Evolutionary conservation across 1,140 invertebrate genomes (phyloP).

Genomic region (Achroia grisella): DNA sequence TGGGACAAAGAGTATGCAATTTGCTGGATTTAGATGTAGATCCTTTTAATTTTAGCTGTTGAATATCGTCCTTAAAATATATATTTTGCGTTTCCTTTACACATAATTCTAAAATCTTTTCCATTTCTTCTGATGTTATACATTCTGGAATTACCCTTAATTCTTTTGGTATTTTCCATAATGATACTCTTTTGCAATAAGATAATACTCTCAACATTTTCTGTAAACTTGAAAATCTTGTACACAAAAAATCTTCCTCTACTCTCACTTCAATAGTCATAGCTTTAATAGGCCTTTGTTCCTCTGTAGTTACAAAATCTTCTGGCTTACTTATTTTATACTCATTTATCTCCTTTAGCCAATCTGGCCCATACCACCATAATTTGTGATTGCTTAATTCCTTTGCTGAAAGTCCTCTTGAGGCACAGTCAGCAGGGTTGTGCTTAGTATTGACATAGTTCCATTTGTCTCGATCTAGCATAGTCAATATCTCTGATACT

Average conservation of each 20-base stretch:
- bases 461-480: conserved; percentile 2
- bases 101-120: background rate
- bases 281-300: background rate
- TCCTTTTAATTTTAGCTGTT: background rate
- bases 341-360: background rate
- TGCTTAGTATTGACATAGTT: conserved; percentile 1
- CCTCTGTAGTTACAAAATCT: background rate
- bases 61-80: background rate
- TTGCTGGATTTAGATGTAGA: conserved; percentile 1
- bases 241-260: background rate
- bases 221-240: background rate
- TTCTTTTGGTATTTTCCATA: background rate
- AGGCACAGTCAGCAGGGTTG: conserved; percentile 9
- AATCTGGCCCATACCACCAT: conserved; percentile 2
- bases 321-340: background rate
- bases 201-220: background rate
- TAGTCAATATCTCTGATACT: conserved; percentile 7
- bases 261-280: conserved; percentile 1
- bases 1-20: background rate
- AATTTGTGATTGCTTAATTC: background rate
- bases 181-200: background rate
- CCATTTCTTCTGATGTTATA: background rate
- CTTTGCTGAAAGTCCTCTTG: conserved; percentile 1
- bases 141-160: background rate
- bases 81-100: conserved; percentile 2